Conservation (phyloP, 2,888 invertebrate species). For the Stenchaetothrips biformis region DNA sequence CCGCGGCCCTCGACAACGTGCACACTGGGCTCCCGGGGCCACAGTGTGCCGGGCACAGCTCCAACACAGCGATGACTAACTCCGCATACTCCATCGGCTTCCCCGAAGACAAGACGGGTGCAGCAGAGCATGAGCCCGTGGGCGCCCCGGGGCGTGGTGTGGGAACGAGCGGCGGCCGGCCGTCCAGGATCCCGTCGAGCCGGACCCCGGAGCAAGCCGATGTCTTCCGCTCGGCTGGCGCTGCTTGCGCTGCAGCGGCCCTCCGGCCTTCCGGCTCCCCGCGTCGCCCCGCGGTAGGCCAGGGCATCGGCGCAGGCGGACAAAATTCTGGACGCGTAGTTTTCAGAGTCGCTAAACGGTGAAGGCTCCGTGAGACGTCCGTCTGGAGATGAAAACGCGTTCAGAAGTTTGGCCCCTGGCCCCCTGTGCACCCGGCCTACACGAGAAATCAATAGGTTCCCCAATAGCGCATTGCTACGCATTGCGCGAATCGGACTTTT, state of each 20-base stretch:
- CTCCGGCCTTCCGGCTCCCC: background rate
- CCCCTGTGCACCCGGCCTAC: too few relatives aligned
- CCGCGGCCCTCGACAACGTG: too few relatives aligned
- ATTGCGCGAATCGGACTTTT: too few relatives aligned
- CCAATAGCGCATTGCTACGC: too few relatives aligned
- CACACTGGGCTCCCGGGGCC: background rate
- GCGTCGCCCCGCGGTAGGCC: background rate
- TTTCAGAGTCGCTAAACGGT: too few relatives aligned
- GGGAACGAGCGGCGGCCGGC: background rate
- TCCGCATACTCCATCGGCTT: background rate
- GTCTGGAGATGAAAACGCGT: too few relatives aligned
- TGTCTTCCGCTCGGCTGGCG: slow-evolving; percentile 4
- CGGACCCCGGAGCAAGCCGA: background rate
- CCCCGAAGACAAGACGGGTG: background rate
- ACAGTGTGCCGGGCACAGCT: background rate
- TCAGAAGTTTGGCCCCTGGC: too few relatives aligned
- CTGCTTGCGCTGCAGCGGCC: background rate
- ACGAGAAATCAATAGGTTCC: too few relatives aligned
- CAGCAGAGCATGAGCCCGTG: background rate
- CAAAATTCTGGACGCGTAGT: too few relatives aligned
- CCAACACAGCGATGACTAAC: too few relatives aligned
- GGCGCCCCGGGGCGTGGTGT: background rate
- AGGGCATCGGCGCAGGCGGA: too few relatives aligned
- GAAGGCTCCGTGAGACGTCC: too few relatives aligned
- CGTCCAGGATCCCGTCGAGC: background rate